Base-by-base conservation (phyloP, 1,140 invertebrate genomes). In the Bacillus rossius region DNA sequence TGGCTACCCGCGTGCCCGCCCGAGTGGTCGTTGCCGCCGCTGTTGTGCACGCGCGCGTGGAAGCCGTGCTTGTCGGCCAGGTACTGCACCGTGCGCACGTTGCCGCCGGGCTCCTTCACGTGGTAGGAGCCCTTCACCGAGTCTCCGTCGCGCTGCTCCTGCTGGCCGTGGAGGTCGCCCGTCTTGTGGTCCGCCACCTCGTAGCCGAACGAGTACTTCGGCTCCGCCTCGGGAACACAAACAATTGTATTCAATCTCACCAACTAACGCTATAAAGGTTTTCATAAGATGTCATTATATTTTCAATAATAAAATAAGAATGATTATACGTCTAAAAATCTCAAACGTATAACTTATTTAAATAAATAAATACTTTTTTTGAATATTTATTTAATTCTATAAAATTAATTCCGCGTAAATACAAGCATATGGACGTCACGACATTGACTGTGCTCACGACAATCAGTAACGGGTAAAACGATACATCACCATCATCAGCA, bases 91-190 rank as follows among this genome's bases (percentile, higher is more conserved):
- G 72, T 74, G 62, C 77, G 71, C 61, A 76, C 66, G 45, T 73
- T 71, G 59, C 78, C 77, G 67, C 79, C 77, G 57, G 78, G 75
- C 64, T 79, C 77, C 57, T 78, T 71, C 49, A 78, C 57, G 38
- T 67, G 67, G 62, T 68, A 72, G 40, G 65, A 50, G 54, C 53
- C 53, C 66, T 70, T 16, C 62, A 57, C 55, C 2, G 8, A 8
- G 19, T 56, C 54, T 2, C 59, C 59, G 19, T 59, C 23, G 8
- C 60, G 42, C 3, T 29, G 22, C 23, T 65, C 64, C 7, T 57
- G 40, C 19, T 65, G 64, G 2, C 29, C 10, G 14, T 67, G 63
- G 2, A 57, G 19, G 37, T 67, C 65, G n/a, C 64, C 63, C 14
- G 61, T 64, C 2, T 63, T 14, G 4, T 47, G 17, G 23, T 63